These are phyloP conservation scores for Cynaeus angustus DNA, from an alignment of 2,888 invertebrate species.

Conservation along the genomic window DNA sequence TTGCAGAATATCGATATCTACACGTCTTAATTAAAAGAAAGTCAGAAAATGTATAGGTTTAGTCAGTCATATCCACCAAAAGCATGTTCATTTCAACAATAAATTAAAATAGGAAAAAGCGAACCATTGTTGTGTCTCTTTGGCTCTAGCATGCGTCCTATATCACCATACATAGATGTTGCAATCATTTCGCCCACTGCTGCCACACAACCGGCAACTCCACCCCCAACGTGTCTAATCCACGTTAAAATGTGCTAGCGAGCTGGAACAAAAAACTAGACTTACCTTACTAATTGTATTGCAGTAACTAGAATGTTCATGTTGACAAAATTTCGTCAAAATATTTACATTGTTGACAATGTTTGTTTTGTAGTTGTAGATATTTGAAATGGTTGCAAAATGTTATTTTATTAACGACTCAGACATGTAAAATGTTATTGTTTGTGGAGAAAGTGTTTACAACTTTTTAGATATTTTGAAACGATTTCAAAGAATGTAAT, in stretches of 20 bases:
- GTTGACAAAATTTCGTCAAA: constrained; percentile 37
- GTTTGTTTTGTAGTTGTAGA: constrained; percentile 34
- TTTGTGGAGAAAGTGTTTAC: constrained; percentile 28
- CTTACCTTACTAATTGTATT: too few relatives aligned
- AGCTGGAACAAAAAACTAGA: too few relatives aligned
- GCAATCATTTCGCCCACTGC: constrained; percentile 53
- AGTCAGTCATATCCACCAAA: too few relatives aligned
- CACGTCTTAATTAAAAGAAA: too few relatives aligned
- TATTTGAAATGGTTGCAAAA: constrained; percentile 37
- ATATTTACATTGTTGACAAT: constrained; percentile 49
- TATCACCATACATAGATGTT: constrained; percentile 54
- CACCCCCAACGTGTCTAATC: constrained; percentile 46
- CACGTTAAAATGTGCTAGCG: too few relatives aligned
- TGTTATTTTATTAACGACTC: constrained; percentile 34
- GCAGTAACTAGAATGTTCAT: constrained; percentile 32
- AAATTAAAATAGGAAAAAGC: too few relatives aligned
- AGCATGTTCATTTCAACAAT: too few relatives aligned
- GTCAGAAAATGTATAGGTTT: too few relatives aligned
- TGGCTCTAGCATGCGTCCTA: constrained; percentile 51
- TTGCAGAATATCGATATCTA: too few relatives aligned
- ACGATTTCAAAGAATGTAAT: constrained; percentile 1
- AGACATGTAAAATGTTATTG: constrained; percentile 28
- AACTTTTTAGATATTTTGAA: constrained; percentile 28
- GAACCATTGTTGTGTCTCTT: constrained; percentile 29
- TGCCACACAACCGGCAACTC: constrained; percentile 45